Evolutionary conservation across 2,113 vertebrate genomes (phyloP), one percentile per base, ranked within the genome.

Genomic region (Prunella himalayana): DNA sequence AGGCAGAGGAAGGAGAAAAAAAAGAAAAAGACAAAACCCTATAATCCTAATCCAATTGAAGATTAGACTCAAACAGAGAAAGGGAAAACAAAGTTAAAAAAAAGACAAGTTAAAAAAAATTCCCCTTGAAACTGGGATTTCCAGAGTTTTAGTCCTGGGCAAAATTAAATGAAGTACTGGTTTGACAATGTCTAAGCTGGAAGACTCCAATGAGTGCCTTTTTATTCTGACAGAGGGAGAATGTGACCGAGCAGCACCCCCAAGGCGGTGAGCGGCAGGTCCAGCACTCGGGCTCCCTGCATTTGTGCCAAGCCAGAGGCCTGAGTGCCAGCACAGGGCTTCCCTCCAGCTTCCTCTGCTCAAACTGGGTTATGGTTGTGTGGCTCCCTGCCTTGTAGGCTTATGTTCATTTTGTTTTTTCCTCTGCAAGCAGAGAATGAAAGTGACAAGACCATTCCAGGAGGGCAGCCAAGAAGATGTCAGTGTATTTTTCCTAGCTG

Each of bases 381-480:
- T 61, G 63, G 71, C 79, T 79, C 76, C 88, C 90, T 86, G 88
- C 90, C 79, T 93, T 39, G 41, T 54, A 91, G 79, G 65, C 85
- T 94, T 92, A 80, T 80, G 88, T 66, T 95, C 85, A 73, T 64
- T 95, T 73, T 61, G 61, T 3, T 89, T 89, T 76, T 76, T 59
- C 28, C n/a, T 35, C 61, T 57, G 41, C 66, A 80, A 93, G 45
- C 44, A 65, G 25, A 56, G 28, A 94, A 63, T 49, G 70, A 90
- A 96, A 93, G 85, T 49, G 90, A 93, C 78, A 90, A 93, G 85
- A 90, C 37, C 63, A 20, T 82, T 95, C n/a, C 50, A 93, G 79
- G 90, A 96, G 82, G 85, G 79, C 79, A 88, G 95, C 92, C 94
- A 96, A 88, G 79, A 85, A 90, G 75, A 90, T 90, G 92, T 82